Evolutionary conservation across 2,888 invertebrate genomes (phyloP).

Genomic region (Chymomyza fuscimana): DNA sequence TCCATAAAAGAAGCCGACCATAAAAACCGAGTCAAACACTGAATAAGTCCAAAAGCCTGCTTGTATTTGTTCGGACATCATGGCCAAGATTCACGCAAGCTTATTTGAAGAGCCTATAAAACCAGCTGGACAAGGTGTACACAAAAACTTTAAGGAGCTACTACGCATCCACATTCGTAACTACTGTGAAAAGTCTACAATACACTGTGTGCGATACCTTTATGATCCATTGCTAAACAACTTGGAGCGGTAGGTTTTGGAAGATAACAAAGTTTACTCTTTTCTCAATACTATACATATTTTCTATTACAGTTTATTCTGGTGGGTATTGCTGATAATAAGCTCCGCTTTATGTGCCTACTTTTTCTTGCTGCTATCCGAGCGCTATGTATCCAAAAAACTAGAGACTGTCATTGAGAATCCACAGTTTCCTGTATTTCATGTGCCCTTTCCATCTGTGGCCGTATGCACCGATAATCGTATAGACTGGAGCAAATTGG

Average conservation of each 20-base stretch:
- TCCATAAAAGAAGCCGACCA: background rate
- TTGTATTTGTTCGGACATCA: background rate
- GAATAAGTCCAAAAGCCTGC: background rate
- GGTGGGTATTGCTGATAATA: conserved; percentile 66
- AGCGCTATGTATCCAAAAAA: conserved; percentile 66
- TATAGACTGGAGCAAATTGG: conserved; percentile 74
- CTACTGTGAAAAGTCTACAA: conserved; percentile 75
- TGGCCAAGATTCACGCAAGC: background rate
- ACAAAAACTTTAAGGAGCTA: conserved; percentile 51
- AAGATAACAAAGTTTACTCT: background rate
- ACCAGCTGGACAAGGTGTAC: background rate
- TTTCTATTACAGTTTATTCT: conserved; percentile 61
- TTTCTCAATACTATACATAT: background rate
- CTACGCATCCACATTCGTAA: conserved; percentile 63
- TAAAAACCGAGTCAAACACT: background rate
- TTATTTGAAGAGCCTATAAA: background rate
- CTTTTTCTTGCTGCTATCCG: conserved; percentile 63
- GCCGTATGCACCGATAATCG: conserved; percentile 76
- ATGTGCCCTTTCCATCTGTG: conserved; percentile 76
- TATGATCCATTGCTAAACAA: conserved; percentile 65
- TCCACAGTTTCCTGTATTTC: conserved; percentile 76
- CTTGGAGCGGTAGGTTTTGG: conserved; percentile 66
- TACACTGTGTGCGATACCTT: conserved; percentile 77
- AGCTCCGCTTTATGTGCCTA: conserved; percentile 62
- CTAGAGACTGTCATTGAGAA: conserved; percentile 77